phyloP scores from a whole-genome alignment of 2,113 vertebrate species.

The Istiophorus platypterus region DNA sequence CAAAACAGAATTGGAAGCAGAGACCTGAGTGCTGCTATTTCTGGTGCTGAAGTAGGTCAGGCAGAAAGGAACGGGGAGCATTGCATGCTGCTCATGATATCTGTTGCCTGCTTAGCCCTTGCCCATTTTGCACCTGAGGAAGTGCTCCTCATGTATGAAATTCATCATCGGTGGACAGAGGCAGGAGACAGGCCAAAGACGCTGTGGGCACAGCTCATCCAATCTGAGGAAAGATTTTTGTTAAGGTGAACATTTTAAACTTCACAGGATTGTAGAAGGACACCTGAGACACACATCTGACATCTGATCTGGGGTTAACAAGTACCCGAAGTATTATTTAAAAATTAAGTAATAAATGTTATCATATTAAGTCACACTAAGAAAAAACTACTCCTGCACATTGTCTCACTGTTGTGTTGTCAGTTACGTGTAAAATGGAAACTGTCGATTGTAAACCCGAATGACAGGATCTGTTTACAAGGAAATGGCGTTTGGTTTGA shows the following conservation, averaged over 20 bases:
- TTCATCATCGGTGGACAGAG: conserved; percentile 46
- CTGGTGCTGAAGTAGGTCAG: conserved; percentile 96
- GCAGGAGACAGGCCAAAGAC: conserved; percentile 49
- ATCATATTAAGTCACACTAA: neutral
- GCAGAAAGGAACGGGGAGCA: conserved; percentile 78
- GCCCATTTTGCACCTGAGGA: conserved; percentile 57
- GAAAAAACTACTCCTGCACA: conserved; percentile 21
- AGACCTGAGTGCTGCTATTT: conserved; percentile 94
- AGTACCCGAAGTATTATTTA: conserved; percentile 32
- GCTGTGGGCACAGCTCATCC: conserved; percentile 66
- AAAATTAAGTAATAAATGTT: too few species aligned
- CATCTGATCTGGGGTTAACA: conserved; percentile 5
- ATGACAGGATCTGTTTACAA: conserved; percentile 44
- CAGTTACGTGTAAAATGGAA: conserved; percentile 40
- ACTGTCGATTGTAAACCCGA: conserved; percentile 16
- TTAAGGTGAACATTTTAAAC: conserved; percentile 55
- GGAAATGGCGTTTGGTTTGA: conserved; percentile 59
- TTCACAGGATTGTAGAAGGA: conserved; percentile 13
- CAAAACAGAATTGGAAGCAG: conserved; percentile 88
- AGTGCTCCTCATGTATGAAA: conserved; percentile 50
- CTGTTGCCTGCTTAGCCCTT: conserved; percentile 64
- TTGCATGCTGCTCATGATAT: conserved; percentile 72
- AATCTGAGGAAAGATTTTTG: conserved; percentile 64
- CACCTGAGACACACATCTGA: conserved; percentile 28
- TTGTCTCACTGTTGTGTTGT: conserved; percentile 5